phyloP scores from a whole-genome alignment of 1,140 invertebrate species.

The Leptinotarsa lineolata region DNA sequence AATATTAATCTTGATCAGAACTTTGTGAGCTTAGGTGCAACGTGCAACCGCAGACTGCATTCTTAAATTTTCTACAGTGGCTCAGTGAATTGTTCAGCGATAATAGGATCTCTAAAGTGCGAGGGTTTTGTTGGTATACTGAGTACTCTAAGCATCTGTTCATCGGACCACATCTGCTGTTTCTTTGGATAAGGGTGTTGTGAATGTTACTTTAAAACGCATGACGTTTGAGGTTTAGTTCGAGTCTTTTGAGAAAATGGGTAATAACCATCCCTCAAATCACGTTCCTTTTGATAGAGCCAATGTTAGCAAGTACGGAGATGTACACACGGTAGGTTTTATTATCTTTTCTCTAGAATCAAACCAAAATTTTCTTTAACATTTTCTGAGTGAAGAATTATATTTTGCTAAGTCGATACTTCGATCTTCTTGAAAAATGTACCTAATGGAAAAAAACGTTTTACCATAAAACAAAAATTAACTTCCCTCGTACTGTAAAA shows the following conservation, averaged over 20 bases:
- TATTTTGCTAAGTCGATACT: too few relatives aligned
- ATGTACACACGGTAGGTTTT: conserved; percentile 46
- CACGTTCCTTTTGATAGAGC: conserved; percentile 69
- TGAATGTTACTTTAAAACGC: conserved; percentile 4
- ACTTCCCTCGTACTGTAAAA: too few relatives aligned
- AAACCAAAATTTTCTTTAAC: too few relatives aligned
- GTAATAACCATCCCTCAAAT: conserved; percentile 68
- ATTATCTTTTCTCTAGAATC: not conserved
- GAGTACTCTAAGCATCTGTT: conserved; percentile 41
- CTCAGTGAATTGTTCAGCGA: conserved; percentile 15
- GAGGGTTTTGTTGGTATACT: conserved; percentile 29
- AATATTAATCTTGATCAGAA: not conserved
- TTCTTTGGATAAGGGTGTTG: conserved; percentile 23
- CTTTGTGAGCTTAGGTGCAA: not conserved
- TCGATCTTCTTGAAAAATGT: too few relatives aligned
- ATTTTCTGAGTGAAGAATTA: too few relatives aligned
- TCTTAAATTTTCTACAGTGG: conserved; percentile 21
- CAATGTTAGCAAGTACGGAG: conserved; percentile 49
- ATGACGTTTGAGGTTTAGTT: conserved; percentile 28
- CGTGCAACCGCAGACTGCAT: conserved; percentile 18
- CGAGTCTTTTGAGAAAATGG: conserved; percentile 58
- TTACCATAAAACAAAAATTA: too few relatives aligned
- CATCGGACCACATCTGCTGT: conserved; percentile 38
- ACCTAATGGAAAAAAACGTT: too few relatives aligned
- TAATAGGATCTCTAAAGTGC: not conserved